Percentiles rank a stretch among this genome's conserved stretches.
Conservation (phyloP, 2,888 invertebrate genomes). For the Masnerella sp. region DNA sequence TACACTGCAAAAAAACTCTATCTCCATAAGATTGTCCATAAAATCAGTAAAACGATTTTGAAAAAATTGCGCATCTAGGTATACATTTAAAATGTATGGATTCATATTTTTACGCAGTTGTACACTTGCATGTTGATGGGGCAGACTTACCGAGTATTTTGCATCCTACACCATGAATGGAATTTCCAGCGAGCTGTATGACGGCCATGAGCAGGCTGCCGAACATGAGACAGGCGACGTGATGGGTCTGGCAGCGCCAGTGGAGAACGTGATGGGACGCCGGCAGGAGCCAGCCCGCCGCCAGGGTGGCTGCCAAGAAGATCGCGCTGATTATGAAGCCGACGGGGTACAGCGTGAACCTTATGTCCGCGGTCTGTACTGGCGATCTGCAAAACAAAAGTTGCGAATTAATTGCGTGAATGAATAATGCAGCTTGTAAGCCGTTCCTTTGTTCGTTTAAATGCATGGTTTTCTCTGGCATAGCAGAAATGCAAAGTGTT, state of each 20-base stretch:
- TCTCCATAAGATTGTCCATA: no score
- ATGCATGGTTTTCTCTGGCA: no score
- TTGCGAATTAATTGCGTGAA: conserved; percentile 31
- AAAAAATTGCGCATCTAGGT: no score
- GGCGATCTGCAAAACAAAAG: conserved; percentile 62
- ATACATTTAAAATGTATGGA: no score
- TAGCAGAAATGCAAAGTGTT: no score
- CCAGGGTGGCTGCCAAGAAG: conserved; percentile 89
- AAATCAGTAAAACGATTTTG: no score
- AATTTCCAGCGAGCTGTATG: conserved; percentile 84
- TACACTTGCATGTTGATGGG: conserved; percentile 49
- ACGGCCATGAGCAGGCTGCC: conserved; percentile 89
- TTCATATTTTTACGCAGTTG: conserved; percentile 16
- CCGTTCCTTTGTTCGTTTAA: conserved; percentile 13
- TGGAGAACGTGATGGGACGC: conserved; percentile 91
- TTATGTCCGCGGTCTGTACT: conserved; percentile 76
- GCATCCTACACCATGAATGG: conserved; percentile 82
- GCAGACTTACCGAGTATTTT: conserved; percentile 83
- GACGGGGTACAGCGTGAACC: conserved; percentile 87
- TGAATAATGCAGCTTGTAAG: conserved; percentile 37
- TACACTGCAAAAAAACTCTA: no score
- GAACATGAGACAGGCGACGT: conserved; percentile 89
- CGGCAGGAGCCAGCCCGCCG: conserved; percentile 88
- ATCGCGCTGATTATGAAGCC: conserved; percentile 89
- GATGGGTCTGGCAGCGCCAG: conserved; percentile 93